These are phyloP conservation scores for Puntigrus tetrazona DNA, from an alignment of 2,113 vertebrate genomes.

Conservation along the genomic window DNA sequence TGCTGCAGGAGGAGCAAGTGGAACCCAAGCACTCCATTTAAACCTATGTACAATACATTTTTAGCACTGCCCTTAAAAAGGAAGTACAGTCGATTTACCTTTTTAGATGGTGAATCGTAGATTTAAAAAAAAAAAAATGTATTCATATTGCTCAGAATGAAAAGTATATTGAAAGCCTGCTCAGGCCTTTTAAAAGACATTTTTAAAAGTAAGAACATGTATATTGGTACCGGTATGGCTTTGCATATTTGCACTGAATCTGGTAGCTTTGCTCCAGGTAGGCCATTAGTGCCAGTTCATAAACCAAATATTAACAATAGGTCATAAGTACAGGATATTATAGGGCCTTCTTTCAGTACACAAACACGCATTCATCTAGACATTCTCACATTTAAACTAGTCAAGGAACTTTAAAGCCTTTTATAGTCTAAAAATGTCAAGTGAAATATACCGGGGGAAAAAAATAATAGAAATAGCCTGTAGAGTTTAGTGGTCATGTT, in stretches of 20 bases:
- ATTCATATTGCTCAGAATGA: background rate
- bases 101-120: background rate
- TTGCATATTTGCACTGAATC: slow-evolving; percentile 21
- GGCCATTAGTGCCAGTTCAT: slow-evolving; percentile 17
- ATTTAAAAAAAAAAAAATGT: background rate
- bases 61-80: slow-evolving; percentile 14
- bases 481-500: slow-evolving; percentile 33
- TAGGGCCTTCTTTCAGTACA: background rate
- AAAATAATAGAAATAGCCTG: background rate
- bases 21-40: slow-evolving; percentile 25
- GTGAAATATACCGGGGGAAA: background rate
- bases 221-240: slow-evolving; percentile 26
- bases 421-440: background rate
- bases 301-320: slow-evolving; percentile 24
- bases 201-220: background rate
- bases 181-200: background rate
- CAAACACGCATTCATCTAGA: background rate
- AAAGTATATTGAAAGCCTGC: slow-evolving; percentile 1
- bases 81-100: slow-evolving; percentile 11
- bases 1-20: slow-evolving; percentile 4
- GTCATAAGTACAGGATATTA: slow-evolving; percentile 1
- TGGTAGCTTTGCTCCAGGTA: slow-evolving; percentile 16
- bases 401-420: background rate
- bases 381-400: slow-evolving; percentile 4
- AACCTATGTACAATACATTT: background rate